Evolutionary conservation across 1,140 invertebrate species (phyloP), one percentile per base, ranked within the genome.

Genomic region (Myzus persicae): DNA sequence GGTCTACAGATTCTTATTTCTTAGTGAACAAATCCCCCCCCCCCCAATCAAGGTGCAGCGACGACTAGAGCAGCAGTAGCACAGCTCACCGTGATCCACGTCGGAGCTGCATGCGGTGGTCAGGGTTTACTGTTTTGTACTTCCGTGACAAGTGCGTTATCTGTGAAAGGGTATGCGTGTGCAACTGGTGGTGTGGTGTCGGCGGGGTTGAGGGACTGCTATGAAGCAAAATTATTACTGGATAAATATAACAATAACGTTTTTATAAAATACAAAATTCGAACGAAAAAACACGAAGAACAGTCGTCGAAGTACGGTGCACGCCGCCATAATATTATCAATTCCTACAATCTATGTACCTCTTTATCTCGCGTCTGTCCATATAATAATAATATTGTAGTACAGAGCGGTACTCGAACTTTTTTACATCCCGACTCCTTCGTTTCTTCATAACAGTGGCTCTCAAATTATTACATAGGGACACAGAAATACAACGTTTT

Each of bases 181-280:
- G 14, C 59, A 14, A 36, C 59, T n/a, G 59, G 59, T 31, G 54
- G 54, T 59, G 54, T 67, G 4, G 59, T 67, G 11, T 7, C 31
- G 59, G 31, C 31, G n/a, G 59, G 59, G 59, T 18, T 14, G 14
- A n/a, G 59, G 59, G 11, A 76, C n/a, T 31, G 26, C n/a, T n/a
- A 76, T 76, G 31, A 76, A 76, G 11, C 59, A 76, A n/a, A 76
- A 76, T 76, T n/a, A 76, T 2, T 31, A n/a, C 59, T 18, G 36
- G 6, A 51, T 22, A 59, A 76, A 51, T 4, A n/a, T 76, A 20
- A 76, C 59, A 76, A 76, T 76, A 36, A 76, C 5, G 14, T 76
- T 76, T 76, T 76, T n/a, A 76, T 76, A n/a, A 76, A 67, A 76
- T n/a, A n/a, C 5, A 76, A 76, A n/a, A 76, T n/a, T 76, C 59